Evolutionary conservation across 2,797 vertebrate species (phyloP).

Genomic region (Oreortyx pictus): DNA sequence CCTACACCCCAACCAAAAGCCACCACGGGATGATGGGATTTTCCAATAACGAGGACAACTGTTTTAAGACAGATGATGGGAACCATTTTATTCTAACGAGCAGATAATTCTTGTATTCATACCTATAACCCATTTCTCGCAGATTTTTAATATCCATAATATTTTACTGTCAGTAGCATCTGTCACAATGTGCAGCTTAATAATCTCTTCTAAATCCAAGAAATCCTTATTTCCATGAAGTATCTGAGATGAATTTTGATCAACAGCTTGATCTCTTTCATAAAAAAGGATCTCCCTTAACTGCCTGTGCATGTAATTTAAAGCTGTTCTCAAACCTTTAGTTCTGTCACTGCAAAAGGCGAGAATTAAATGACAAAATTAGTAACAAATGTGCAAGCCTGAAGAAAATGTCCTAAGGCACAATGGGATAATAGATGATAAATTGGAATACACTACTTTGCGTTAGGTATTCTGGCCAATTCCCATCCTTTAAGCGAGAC

Average conservation of each 20-base stretch:
- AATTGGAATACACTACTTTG: fast-evolving
- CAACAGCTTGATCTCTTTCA: conserved; percentile 65
- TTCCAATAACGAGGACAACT: neutral
- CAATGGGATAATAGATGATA: conserved; percentile 5
- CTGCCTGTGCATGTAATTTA: conserved; percentile 8
- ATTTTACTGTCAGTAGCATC: conserved; percentile 70
- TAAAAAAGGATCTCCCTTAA: conserved; percentile 19
- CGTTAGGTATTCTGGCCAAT: neutral
- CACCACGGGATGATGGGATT: fast-evolving
- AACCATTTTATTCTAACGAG: conserved; percentile 38
- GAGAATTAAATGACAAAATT: conserved; percentile 52
- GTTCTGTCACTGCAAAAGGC: neutral
- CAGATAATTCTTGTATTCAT: conserved; percentile 48
- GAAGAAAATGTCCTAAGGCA: conserved; percentile 23
- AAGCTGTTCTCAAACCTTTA: conserved; percentile 5
- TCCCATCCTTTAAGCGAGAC: neutral
- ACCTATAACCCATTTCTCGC: conserved; percentile 48
- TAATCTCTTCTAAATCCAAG: conserved; percentile 71
- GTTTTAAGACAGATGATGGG: conserved; percentile 4
- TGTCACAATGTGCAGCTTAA: conserved; percentile 66
- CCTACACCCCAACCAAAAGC: neutral
- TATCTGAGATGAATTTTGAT: conserved; percentile 73
- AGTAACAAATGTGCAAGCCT: conserved; percentile 34
- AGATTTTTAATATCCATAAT: conserved; percentile 61
- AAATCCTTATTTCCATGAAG: conserved; percentile 71